A percentile compares a stretch with the other conserved stretches of the same genome.
phyloP scores from a whole-genome alignment of 2,113 vertebrate genomes.

The Chaetura pelagica region DNA sequence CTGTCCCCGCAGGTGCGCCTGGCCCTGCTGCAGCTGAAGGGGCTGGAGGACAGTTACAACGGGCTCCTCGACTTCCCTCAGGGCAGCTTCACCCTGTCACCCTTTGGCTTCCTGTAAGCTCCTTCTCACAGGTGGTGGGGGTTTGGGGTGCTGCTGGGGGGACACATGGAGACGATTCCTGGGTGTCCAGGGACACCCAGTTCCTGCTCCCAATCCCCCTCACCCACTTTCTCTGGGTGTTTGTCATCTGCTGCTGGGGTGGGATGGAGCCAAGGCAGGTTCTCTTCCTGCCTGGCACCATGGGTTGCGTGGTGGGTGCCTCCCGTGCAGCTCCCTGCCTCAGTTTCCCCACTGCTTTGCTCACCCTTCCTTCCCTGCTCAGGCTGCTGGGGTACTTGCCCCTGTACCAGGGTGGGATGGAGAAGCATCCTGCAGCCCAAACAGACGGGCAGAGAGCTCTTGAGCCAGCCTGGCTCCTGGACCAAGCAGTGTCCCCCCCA shows the following conservation, averaged over 20 bases:
- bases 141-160: background rate
- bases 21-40: slow-evolving; percentile 90
- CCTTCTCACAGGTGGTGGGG: background rate
- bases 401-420: background rate
- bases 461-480: background rate
- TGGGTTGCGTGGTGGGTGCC: background rate
- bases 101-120: slow-evolving; percentile 93
- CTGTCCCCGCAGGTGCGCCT: slow-evolving; percentile 82
- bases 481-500: background rate
- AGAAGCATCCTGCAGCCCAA: background rate
- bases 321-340: background rate
- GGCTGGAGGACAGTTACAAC: slow-evolving; percentile 91
- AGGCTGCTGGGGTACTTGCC: background rate
- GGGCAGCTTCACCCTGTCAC: slow-evolving; percentile 78
- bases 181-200: background rate
- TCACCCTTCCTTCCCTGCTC: background rate
- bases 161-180: background rate
- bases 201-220: background rate
- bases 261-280: background rate
- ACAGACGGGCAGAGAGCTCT: background rate
- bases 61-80: slow-evolving; percentile 78
- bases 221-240: background rate
- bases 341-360: background rate
- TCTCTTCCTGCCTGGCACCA: rapidly evolving
- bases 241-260: background rate